A percentile compares a stretch with the other conserved stretches of the same genome.
Conservation (phyloP, 2,888 invertebrate species). For the Nomada ruficornis region DNA sequence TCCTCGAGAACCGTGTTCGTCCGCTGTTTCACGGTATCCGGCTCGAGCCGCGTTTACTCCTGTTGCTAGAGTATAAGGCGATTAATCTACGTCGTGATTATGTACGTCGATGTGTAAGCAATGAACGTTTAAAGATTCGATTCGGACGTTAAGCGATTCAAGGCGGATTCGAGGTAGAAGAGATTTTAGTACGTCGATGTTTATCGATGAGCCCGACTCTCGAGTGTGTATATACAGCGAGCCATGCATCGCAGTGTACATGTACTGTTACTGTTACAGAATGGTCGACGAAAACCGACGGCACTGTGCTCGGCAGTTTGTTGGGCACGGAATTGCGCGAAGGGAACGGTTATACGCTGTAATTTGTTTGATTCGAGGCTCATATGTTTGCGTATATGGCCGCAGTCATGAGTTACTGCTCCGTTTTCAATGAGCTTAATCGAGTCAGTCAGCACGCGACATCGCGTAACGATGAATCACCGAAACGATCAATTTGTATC, state of each 20-base stretch:
- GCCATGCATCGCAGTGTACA: neutral
- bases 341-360: slow-evolving; percentile 46
- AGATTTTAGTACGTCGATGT: neutral
- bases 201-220: neutral
- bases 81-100: neutral
- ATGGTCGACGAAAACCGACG: neutral
- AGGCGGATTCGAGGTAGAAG: neutral
- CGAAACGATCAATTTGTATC: slow-evolving; percentile 7
- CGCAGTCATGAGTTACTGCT: slow-evolving; percentile 56
- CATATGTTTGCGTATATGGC: slow-evolving; percentile 29
- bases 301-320: neutral
- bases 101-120: neutral
- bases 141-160: neutral
- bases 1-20: too few species aligned
- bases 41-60: too few species aligned
- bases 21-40: neutral
- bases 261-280: neutral
- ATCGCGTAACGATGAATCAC: slow-evolving; percentile 64
- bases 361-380: slow-evolving; percentile 55
- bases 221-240: neutral
- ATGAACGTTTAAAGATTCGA: neutral
- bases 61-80: too few species aligned
- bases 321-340: slow-evolving; percentile 15
- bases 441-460: slow-evolving; percentile 61
- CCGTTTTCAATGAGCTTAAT: slow-evolving; percentile 68